Evolutionary conservation across 2,888 invertebrate genomes (phyloP), one percentile per base, ranked within the genome.

Genomic region (Criorhina ranunculi): DNA sequence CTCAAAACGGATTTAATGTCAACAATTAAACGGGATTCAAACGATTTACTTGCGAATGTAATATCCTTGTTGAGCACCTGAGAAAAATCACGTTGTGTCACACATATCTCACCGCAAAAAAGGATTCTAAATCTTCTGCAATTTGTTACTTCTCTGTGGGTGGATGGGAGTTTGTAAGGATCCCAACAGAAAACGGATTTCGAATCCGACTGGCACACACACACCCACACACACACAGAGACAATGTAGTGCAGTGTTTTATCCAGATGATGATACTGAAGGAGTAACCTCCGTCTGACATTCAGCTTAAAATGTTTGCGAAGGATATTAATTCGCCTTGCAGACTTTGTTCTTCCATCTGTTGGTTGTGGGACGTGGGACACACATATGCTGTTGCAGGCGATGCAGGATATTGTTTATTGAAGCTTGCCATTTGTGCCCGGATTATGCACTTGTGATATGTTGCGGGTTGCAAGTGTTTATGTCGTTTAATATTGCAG

Each of bases 231-330:
- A n/a, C n/a, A n/a, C n/a, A n/a, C n/a, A n/a, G n/a, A n/a, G n/a
- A n/a, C n/a, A 17, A 4, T 19, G 11, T 11, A 44, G n/a, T 35
- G 57, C 44, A 19, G 49, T 37, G 17, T 44, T 31, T 17, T 46
- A 46, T 60, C 29, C 15, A n/a, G 59, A 12, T 33, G 72, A 40
- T 19, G 33, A 40, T 62, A 35, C 12, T 17, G 67, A 31, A 19
- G 40, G 17, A 31, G 40, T 40, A 40, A 31, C 51, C 40, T 51
- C 51, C 62, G 42, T 37, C 73, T 62, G 62, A 73, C 73, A 62
- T 51, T 64, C 51, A 53, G 73, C 62, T 73, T 53, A 53, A 62
- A 73, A 53, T 73, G 73, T 73, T 73, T 53, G 62, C 62, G 31
- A 53, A 55, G 62, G 53, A 73, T 73, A 73, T 73, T 62, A 62